phyloP scores from a whole-genome alignment of 2,797 vertebrate genomes.

The Microhierax caerulescens region DNA sequence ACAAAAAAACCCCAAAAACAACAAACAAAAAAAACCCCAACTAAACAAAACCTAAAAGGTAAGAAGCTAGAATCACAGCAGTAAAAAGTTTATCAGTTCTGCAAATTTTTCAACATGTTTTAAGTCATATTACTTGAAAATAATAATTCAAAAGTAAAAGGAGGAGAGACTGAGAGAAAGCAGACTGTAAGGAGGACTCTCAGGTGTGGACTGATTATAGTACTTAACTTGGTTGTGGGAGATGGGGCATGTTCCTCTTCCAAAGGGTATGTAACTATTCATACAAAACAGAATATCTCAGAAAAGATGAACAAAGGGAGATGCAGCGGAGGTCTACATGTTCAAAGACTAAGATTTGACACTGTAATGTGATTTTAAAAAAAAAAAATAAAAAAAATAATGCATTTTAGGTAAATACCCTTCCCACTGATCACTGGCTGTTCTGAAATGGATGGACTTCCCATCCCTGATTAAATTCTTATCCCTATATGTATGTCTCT shows the following conservation, averaged over 20 bases:
- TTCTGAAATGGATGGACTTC: not conserved
- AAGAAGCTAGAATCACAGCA: not conserved
- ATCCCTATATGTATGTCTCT: not conserved
- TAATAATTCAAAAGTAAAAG: not conserved
- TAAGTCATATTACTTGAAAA: not conserved
- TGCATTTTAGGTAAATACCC: not conserved
- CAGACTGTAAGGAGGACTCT: not conserved
- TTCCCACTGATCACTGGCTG: not conserved
- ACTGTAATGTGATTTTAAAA: not conserved
- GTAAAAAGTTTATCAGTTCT: not conserved
- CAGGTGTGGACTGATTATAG: not conserved
- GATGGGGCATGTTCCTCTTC: not conserved
- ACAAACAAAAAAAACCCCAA: not conserved
- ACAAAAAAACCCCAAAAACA: not conserved
- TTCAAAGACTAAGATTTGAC: not conserved
- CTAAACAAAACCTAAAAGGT: not conserved
- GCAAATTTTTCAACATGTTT: not conserved
- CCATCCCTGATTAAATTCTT: not conserved
- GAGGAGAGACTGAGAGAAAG: not conserved
- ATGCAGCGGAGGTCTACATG: not conserved
- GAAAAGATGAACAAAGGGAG: not conserved
- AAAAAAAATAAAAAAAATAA: not conserved
- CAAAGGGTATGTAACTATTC: not conserved
- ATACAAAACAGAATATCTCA: not conserved
- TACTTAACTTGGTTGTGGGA: not conserved